Evolutionary conservation across 2,797 vertebrate species (phyloP).

Genomic region (Melanotaenia trifasciata): DNA sequence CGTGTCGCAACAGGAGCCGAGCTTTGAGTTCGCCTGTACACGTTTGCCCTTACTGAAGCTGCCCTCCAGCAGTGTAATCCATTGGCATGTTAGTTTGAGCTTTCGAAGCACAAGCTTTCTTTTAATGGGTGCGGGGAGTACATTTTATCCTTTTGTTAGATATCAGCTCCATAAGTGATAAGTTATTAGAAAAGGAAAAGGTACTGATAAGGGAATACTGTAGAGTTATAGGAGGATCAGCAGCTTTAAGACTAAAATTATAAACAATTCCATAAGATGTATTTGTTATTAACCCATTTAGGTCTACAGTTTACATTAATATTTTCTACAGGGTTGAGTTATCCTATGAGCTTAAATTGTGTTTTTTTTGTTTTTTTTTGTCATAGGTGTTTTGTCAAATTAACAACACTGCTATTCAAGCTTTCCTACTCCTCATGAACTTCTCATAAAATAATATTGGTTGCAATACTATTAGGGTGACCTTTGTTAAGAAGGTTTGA

Average conservation of each 20-base stretch:
- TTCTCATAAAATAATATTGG: no score
- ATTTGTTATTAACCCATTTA: background rate
- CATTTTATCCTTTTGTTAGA: background rate
- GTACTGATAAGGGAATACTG: background rate
- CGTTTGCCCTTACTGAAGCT: slow-evolving; percentile 59
- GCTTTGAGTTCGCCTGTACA: slow-evolving; percentile 65
- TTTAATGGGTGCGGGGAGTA: background rate
- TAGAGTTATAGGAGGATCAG: background rate
- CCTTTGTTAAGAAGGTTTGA: no score
- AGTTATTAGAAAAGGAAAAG: no score
- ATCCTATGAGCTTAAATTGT: background rate
- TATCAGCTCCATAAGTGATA: background rate
- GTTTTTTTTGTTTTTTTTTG: no score
- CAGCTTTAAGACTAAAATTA: background rate
- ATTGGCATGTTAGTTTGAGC: slow-evolving; percentile 53
- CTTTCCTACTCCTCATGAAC: no score
- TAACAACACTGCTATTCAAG: no score
- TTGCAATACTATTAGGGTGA: no score
- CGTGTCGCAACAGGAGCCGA: slow-evolving; percentile 61
- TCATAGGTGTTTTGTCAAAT: no score
- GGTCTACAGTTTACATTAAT: background rate
- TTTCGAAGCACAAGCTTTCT: slow-evolving; percentile 19
- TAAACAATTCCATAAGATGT: background rate
- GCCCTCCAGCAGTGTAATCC: slow-evolving; percentile 49
- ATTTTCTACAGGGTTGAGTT: background rate